Conservation (phyloP, 92 coral and sea anemone genomes). For the Parazoanthus swiftii region DNA sequence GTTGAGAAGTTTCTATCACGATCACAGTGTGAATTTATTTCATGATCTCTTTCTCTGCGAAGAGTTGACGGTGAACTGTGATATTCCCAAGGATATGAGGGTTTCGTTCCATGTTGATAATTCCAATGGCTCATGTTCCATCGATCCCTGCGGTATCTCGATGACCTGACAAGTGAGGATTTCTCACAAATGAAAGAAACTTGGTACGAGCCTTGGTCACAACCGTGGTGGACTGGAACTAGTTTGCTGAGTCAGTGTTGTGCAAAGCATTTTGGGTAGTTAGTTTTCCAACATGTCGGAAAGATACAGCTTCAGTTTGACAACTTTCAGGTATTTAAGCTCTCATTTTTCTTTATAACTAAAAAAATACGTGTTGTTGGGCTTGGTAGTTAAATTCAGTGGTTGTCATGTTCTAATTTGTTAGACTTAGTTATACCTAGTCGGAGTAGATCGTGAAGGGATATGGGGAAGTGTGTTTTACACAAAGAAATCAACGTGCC, state of each 20-base stretch:
- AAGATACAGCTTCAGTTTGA: constrained; percentile 97
- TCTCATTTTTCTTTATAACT: constrained; percentile 9
- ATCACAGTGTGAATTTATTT: not conserved
- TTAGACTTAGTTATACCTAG: not conserved
- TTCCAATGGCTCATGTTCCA: not conserved
- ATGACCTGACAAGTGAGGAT: no score
- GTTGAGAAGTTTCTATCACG: not conserved
- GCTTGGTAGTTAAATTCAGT: not conserved
- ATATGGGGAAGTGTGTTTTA: not conserved
- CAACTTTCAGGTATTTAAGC: constrained; percentile 92
- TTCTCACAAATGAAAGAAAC: no score
- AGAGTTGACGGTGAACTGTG: not conserved
- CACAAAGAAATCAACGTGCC: no score
- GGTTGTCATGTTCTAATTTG: not conserved
- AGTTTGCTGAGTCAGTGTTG: constrained; percentile 72
- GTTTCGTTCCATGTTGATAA: constrained; percentile 6
- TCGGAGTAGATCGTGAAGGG: not conserved
- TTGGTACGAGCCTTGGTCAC: not conserved
- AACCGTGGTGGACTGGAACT: constrained; percentile 46
- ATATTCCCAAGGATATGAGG: not conserved
- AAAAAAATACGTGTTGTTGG: not conserved
- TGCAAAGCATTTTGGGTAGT: constrained; percentile 78
- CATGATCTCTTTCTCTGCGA: not conserved
- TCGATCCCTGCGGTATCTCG: no score
- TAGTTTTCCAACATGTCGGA: constrained; percentile 94